Base-by-base conservation (phyloP, 2,797 vertebrate species). In the Poecilia velifera region DNA sequence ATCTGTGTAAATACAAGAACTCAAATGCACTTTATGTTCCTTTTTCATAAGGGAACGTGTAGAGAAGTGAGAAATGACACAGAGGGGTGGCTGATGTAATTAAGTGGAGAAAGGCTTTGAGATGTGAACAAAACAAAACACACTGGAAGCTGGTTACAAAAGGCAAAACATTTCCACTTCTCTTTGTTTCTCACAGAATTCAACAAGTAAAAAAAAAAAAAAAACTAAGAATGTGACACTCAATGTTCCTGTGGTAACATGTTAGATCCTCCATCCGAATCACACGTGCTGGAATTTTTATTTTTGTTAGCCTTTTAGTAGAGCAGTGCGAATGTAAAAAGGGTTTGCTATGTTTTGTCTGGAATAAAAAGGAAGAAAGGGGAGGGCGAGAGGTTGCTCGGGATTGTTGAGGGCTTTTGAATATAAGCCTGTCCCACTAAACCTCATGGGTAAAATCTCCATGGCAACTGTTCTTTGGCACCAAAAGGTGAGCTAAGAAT, bases 391-490 rank as follows among this genome's bases (percentile, higher is more conserved):
- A 91, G 88, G 84, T 92, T 76, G 72, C 70, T 79, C 49, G 1
- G 78, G 88, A 80, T 83, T 36, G 68, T 78, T 86, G 86, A 83
- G 78, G 86, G 81, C 80, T 91, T 93, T 90, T 90, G 77, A 92
- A 84, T 83, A 89, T 76, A 82, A 88, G 88, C 86, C 53, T 55
- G 20, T 90, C 89, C 86, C 70, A 77, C 70, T 68, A 77, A 91
- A 88, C 68, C 85, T 86, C 81, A 87, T 6, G 57, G 86, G 75
- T 71, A 74, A 31, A 2, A 90, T 96, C 83, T 41, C 94, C 90
- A 95, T 93, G 91, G 94, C 86, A 93, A 95, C 95, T 74, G 81
- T 83, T 90, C 90, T 87, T 85, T 85, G 84, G 70, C 87, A 89
- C 79, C 31, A 25, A 86, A 90, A 92, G 91, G 88, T 94, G 91